Evolutionary conservation across 2,113 vertebrate genomes (phyloP), one percentile per base, ranked within the genome.

Genomic region (Pelmatolapia mariae): DNA sequence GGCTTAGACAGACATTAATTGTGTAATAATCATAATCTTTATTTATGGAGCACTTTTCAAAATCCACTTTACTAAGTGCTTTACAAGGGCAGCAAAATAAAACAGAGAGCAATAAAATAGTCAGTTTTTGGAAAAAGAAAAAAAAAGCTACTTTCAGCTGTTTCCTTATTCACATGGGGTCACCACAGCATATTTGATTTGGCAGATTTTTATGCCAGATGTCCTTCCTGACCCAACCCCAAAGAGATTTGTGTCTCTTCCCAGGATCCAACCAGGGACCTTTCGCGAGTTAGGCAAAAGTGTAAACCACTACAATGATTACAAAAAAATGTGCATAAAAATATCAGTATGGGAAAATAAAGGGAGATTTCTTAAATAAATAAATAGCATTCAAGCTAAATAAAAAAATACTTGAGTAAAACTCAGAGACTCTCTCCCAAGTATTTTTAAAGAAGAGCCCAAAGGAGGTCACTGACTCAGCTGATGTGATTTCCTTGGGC

Each of bases 1-100:
- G 18, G 82, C 83, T 79, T 84, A 76, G 56, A 76, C 68, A 52
- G 57, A 83, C 79, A 88, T 92, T 83, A 88, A 76, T 29, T 76
- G 43, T 76, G 10, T 50, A 50, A 76, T 76, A 76, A 76, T 47
- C 43, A 47, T 76, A 76, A 50, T 50, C 71, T 76, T 76, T 47
- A 50, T 47, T 47, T 29, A 76, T 47, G 24, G 71, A 50, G 43
- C 43, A 76, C 43, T 76, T 47, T 47, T 76, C 71, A 76, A 76
- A 76, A 19, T 76, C 71, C 24, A 76, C 24, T 76, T 76, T 76
- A 29, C 43, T 47, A 50, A 76, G 71, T 76, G 71, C 24, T 31
- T 76, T 76, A 45, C 43, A 76, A 76, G 40, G 31, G 18, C 61
- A 66, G 24, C 15, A 47, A 47, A 45, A 47, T 50, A 50, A 76